Percentiles rank a stretch among this genome's conserved stretches.
Conservation (phyloP, 2,888 invertebrate genomes). For the Tortrix viridana region DNA sequence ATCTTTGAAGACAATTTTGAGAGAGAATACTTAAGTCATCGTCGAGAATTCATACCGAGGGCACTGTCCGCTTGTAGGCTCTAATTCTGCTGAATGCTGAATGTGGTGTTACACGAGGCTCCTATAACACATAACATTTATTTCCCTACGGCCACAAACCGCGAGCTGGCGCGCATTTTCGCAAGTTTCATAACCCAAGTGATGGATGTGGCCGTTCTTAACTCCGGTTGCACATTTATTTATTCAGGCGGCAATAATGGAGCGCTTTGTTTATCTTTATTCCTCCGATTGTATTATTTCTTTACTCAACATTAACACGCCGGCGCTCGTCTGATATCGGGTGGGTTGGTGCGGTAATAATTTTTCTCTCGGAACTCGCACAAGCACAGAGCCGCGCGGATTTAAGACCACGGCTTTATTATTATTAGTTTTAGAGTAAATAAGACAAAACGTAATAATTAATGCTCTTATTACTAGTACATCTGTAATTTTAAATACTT, state of each 20-base stretch:
- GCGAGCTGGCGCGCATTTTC: conserved; percentile 27
- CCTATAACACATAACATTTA: conserved; percentile 28
- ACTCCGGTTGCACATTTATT: conserved; percentile 33
- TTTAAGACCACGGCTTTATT: conserved; percentile 31
- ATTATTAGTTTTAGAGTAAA: conserved; percentile 9
- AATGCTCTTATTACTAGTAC: no score
- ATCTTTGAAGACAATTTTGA: conserved; percentile 1
- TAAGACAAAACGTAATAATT: no score
- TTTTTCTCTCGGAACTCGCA: conserved; percentile 40
- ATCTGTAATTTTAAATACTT: no score
- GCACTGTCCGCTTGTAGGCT: not conserved
- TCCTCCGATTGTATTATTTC: conserved; percentile 31
- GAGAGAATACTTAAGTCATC: conserved; percentile 10
- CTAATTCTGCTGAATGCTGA: conserved; percentile 3
- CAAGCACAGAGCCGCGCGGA: conserved; percentile 23
- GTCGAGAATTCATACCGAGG: conserved; percentile 21
- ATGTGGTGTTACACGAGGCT: conserved; percentile 8
- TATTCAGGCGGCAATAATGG: conserved; percentile 33
- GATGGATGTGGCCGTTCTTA: conserved; percentile 30
- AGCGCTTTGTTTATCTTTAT: conserved; percentile 29
- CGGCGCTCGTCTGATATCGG: conserved; percentile 23
- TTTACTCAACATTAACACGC: conserved; percentile 46
- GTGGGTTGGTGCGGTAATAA: conserved; percentile 40
- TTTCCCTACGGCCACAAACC: conserved; percentile 27
- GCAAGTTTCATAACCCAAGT: conserved; percentile 32